Conservation (phyloP, 2,888 invertebrate genomes). For the Pachydiplax longipennis region DNA sequence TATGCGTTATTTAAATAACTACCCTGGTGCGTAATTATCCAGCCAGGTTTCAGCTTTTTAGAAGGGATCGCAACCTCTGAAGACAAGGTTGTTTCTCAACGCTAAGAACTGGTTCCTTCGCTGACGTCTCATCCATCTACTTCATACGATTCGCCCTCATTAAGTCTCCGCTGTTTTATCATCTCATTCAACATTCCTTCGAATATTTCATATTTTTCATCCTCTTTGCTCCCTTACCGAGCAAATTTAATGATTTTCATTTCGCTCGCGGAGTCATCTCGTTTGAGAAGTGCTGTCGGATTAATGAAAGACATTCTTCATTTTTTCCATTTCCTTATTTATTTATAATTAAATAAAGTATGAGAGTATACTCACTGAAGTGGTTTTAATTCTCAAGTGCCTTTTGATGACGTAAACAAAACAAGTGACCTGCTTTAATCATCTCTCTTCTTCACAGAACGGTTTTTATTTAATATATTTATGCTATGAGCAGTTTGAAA, state of each 20-base stretch:
- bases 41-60: neutral
- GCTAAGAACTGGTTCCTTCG: neutral
- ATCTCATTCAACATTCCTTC: neutral
- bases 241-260: neutral
- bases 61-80: neutral
- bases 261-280: neutral
- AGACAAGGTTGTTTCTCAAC: neutral
- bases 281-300: neutral
- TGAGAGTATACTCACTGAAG: no score
- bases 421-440: no score
- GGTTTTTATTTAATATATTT: no score
- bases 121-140: neutral
- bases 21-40: neutral
- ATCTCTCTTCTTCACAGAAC: no score
- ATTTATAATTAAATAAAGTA: no score
- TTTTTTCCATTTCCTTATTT: no score
- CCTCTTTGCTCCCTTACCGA: neutral
- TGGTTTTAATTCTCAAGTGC: no score
- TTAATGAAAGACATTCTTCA: no score
- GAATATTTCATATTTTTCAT: neutral
- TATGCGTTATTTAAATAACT: neutral
- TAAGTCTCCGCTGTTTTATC: neutral
- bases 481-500: no score
- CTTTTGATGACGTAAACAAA: no score
- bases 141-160: neutral